Evolutionary conservation across 1,140 invertebrate species (phyloP).

Genomic region (Ceratitis capitata): DNA sequence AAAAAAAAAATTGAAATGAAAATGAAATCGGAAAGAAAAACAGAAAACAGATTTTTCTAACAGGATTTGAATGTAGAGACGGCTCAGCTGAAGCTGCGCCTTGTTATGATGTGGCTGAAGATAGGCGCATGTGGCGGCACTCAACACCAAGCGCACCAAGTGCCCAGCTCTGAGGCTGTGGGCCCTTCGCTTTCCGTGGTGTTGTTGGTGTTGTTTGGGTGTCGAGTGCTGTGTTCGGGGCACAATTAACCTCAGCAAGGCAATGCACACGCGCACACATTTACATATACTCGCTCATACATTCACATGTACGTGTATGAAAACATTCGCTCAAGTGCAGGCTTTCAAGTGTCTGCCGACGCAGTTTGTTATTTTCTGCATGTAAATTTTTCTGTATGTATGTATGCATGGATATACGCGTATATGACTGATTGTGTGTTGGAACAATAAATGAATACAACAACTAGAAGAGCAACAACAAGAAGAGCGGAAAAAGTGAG

Average conservation of each 20-base stretch:
- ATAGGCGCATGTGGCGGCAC: background rate
- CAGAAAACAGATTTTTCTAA: constrained; percentile 31
- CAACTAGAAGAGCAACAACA: background rate
- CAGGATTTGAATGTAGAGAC: background rate
- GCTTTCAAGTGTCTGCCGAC: background rate
- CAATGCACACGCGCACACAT: background rate
- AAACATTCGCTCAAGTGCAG: background rate
- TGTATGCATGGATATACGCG: background rate
- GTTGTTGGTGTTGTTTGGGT: background rate
- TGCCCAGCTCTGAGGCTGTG: background rate
- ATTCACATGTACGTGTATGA: background rate
- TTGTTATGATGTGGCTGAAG: background rate
- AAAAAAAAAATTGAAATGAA: background rate
- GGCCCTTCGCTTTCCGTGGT: background rate
- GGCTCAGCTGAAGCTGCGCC: background rate
- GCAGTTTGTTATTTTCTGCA: background rate
- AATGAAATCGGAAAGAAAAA: constrained; percentile 40
- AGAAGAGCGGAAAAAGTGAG: background rate
- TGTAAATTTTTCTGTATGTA: background rate
- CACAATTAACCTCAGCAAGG: constrained; percentile 34
- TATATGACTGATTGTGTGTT: background rate
- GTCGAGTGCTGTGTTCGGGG: constrained; percentile 23
- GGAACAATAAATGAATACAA: constrained; percentile 25
- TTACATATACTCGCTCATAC: background rate
- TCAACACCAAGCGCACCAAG: background rate